A percentile compares a stretch with the other conserved stretches of the same genome.
Conservation (phyloP, 2,797 vertebrate genomes). For the Spinus olivaceus region DNA sequence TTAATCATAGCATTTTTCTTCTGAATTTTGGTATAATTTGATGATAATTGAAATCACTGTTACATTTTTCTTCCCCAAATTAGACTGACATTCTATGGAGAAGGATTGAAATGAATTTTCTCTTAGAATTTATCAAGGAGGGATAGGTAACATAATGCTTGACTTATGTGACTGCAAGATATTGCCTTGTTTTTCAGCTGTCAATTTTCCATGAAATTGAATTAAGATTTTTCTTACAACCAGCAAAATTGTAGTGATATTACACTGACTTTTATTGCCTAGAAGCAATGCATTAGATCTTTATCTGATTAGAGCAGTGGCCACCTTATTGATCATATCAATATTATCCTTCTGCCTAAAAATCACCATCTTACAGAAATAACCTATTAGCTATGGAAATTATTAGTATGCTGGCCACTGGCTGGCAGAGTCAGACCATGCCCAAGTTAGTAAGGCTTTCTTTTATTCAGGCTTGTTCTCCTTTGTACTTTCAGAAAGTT, state of each 20-base stretch:
- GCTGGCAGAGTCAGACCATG: neutral
- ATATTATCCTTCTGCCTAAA: neutral
- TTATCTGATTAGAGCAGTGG: neutral
- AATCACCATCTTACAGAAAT: neutral
- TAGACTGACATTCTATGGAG: neutral
- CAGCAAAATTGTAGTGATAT: neutral
- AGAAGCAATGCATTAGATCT: neutral
- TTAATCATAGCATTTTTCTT: neutral
- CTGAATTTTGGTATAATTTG: neutral
- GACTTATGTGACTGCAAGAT: neutral
- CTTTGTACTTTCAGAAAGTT: neutral
- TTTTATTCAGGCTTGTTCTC: neutral
- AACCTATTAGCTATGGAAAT: neutral
- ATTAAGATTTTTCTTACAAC: neutral
- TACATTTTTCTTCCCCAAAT: neutral
- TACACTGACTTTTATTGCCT: neutral
- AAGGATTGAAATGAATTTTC: neutral
- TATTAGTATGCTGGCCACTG: neutral
- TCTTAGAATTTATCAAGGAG: neutral
- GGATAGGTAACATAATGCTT: neutral
- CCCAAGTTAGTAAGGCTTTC: neutral
- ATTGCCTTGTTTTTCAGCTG: neutral
- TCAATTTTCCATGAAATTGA: neutral
- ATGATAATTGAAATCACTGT: neutral
- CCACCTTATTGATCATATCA: neutral